Evolutionary conservation across 2,797 vertebrate genomes (phyloP).

Genomic region (Brachymystax lenok): DNA sequence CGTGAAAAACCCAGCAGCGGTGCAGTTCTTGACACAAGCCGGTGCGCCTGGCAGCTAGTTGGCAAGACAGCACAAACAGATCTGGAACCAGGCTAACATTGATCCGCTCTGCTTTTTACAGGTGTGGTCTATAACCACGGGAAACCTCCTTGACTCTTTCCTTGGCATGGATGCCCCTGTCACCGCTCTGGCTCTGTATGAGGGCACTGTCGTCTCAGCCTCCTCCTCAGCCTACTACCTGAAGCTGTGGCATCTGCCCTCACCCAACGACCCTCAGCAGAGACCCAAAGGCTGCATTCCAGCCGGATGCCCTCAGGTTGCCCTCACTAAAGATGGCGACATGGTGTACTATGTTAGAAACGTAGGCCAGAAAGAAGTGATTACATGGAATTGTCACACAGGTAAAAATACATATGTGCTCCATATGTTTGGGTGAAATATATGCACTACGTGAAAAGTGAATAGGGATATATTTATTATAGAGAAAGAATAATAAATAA

Average conservation of each 20-base stretch:
- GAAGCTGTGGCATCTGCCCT: slow-evolving; percentile 78
- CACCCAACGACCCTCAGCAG: slow-evolving; percentile 59
- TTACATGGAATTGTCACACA: slow-evolving; percentile 76
- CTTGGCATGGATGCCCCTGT: slow-evolving; percentile 70
- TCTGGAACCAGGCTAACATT: neutral
- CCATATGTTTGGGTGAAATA: too few relatives aligned
- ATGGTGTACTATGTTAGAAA: slow-evolving; percentile 74
- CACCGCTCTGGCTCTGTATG: slow-evolving; percentile 56
- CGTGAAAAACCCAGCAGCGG: too few relatives aligned
- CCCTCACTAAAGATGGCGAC: slow-evolving; percentile 65
- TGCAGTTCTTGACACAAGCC: neutral
- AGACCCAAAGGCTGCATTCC: slow-evolving; percentile 62
- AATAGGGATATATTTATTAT: neutral
- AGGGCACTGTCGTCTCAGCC: slow-evolving; percentile 69
- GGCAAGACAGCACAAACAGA: neutral
- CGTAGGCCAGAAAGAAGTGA: slow-evolving; percentile 71
- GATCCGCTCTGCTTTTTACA: slow-evolving; percentile 35
- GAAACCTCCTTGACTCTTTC: slow-evolving; percentile 69
- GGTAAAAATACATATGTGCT: slow-evolving; percentile 58
- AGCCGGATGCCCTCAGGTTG: slow-evolving; percentile 62
- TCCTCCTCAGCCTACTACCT: slow-evolving; percentile 62
- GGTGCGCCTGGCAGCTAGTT: neutral
- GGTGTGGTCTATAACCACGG: slow-evolving; percentile 84
- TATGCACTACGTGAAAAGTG: too few relatives aligned
- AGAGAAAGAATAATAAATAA: neutral